Percentiles rank a stretch among this genome's conserved stretches.
Evolutionary conservation across 35 echinoderm and acorn worm genomes (phyloP).

Genomic region (Nesometra sesokonis): DNA sequence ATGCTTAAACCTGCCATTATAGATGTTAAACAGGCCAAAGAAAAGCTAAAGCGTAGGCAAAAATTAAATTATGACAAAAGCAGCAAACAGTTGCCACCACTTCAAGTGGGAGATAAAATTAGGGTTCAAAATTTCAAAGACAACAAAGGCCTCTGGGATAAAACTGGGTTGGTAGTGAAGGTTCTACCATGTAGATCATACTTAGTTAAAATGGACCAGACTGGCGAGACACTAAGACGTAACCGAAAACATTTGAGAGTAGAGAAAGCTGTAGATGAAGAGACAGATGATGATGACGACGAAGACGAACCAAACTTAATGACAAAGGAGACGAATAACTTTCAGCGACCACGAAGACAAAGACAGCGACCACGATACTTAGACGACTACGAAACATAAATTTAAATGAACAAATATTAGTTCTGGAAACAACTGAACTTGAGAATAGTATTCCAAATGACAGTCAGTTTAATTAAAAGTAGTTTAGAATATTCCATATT

Average conservation of each 20-base stretch:
- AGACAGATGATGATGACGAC: neutral
- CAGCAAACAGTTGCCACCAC: neutral
- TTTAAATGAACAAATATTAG: too few relatives aligned
- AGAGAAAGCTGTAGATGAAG: neutral
- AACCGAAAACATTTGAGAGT: neutral
- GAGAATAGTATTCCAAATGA: too few relatives aligned
- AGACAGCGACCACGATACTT: too few relatives aligned
- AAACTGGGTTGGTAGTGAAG: neutral
- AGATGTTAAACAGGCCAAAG: neutral
- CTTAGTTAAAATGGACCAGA: neutral
- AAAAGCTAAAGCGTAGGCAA: neutral
- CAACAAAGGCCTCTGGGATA: neutral
- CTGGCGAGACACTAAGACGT: neutral
- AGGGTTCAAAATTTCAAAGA: neutral
- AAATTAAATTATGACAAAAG: neutral
- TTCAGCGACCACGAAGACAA: too few relatives aligned
- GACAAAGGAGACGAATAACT: too few relatives aligned
- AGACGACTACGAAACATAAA: too few relatives aligned
- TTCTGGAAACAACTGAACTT: too few relatives aligned
- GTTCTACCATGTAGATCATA: neutral
- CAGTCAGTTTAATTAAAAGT: too few relatives aligned
- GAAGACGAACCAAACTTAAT: neutral
- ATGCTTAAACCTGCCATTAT: neutral
- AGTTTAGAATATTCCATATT: too few relatives aligned
- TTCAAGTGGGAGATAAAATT: neutral